Evolutionary conservation across 2,888 invertebrate species (phyloP).

Genomic region (Sesia bembeciformis): DNA sequence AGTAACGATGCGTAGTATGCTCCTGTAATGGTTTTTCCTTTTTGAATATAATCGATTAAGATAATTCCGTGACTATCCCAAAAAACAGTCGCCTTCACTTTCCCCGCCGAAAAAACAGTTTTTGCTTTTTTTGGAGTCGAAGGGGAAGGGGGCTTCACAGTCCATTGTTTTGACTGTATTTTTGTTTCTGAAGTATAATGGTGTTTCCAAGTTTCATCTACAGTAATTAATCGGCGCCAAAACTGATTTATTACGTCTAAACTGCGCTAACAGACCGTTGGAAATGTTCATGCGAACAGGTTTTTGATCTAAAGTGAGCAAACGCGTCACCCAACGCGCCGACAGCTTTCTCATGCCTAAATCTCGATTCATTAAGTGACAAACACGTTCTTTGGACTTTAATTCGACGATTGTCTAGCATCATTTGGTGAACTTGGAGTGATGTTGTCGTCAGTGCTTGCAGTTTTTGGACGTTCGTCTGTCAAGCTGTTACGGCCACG

Average conservation of each 20-base stretch:
- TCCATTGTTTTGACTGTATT: neutral
- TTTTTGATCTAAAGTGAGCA: neutral
- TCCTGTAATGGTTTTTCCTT: too few species aligned
- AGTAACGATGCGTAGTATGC: too few species aligned
- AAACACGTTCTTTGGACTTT: neutral
- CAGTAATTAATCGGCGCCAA: too few species aligned
- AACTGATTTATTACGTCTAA: neutral
- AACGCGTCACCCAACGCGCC: neutral
- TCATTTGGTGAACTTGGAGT: neutral
- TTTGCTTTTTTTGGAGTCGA: neutral
- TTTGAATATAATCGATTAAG: too few species aligned
- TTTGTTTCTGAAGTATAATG: neutral
- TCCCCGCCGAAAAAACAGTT: neutral
- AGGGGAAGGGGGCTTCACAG: neutral
- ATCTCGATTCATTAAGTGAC: neutral
- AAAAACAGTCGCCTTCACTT: neutral
- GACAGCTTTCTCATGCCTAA: neutral
- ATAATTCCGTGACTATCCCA: too few species aligned
- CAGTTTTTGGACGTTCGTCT: too few species aligned
- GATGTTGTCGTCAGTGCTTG: neutral
- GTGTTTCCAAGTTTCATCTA: neutral
- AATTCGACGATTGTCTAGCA: neutral
- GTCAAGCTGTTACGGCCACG: too few species aligned
- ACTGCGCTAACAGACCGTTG: neutral
- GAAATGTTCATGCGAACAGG: neutral